Evolutionary conservation across 2,797 vertebrate species (phyloP).

Genomic region (Coreius guichenoti): DNA sequence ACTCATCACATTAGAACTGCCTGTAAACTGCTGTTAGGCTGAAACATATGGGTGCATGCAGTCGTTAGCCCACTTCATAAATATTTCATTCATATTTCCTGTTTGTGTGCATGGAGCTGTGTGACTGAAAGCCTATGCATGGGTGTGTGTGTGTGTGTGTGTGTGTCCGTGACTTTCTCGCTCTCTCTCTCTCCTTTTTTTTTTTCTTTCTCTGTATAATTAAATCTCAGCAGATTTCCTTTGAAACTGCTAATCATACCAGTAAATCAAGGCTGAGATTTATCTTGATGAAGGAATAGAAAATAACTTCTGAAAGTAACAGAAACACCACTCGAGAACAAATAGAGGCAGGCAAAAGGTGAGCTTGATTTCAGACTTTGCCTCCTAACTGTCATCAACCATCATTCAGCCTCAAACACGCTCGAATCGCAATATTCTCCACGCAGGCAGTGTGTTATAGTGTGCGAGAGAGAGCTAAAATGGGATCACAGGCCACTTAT

Average conservation of each 20-base stretch:
- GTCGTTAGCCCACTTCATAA: conserved; percentile 81
- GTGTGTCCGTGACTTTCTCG: conserved; percentile 41
- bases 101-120: conserved; percentile 62
- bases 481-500: conserved; percentile 88
- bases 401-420: conserved; percentile 41
- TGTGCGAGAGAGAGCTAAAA: conserved; percentile 56
- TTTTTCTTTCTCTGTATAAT: conserved; percentile 61
- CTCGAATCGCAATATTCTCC: conserved; percentile 20
- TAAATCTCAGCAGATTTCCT: conserved; percentile 79
- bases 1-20: conserved; percentile 68
- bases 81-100: conserved; percentile 84
- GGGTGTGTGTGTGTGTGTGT: conserved; percentile 42
- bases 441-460: conserved; percentile 9
- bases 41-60: conserved; percentile 81
- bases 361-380: conserved; percentile 48
- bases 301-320: conserved; percentile 67
- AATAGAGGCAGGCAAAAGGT: conserved; percentile 43
- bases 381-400: conserved; percentile 63
- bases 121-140: conserved; percentile 59
- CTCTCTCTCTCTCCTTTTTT: conserved; percentile 36
- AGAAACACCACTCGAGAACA: conserved; percentile 43
- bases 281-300: conserved; percentile 75
- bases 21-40: conserved; percentile 78
- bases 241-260: conserved; percentile 78
- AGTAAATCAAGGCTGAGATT: conserved; percentile 76